Evolutionary conservation across 37 sponge, comb jelly and placozoan species (phyloP), one percentile per base, ranked within the genome.

Genomic region (Ianthella basta): DNA sequence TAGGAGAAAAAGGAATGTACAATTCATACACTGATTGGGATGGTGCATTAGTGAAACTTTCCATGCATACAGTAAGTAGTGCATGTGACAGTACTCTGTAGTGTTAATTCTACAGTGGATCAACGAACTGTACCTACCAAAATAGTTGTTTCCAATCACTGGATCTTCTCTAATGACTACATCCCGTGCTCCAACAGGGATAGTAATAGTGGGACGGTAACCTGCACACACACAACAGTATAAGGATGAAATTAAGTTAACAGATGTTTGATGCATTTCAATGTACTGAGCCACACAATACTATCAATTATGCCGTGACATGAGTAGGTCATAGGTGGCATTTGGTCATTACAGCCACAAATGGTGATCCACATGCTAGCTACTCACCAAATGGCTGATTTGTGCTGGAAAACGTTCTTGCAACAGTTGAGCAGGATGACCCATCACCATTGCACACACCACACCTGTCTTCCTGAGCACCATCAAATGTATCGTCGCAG

Each of bases 371-470:
- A 44, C 50, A 3, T 8, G 8, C 50, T 44, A 8, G 8, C 50
- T 44, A 8, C 50, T 44, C 50, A 61, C 64, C 64, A 61, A 10
- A 61, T 61, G 64, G 13, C 27, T 29, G 64, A 27, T 61, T 61
- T 13, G 24, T 61, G 15, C 77, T 19, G 21, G 56, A 55, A 0
- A 91, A 38, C 18, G 84, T 18, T 0, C 84, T 72, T 61, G 87
- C 18, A 29, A 82, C 72, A 20, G 85, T 91, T 41, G 21, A 24
- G 40, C 78, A 75, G 6, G 44, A 24, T 24, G 50, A 14, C 10
- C 78, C 78, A 41, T 75, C 78, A 53, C 78, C 78, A 53, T 50
- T 23, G 10, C 78, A 75, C 44, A 75, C 78, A 21, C 78, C 78
- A 75, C 78, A 75, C 15, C 10, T 75, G 25, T 75, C 78, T 40